phyloP scores from a whole-genome alignment of 2,888 invertebrate genomes.

The Eupithecia centaureata region DNA sequence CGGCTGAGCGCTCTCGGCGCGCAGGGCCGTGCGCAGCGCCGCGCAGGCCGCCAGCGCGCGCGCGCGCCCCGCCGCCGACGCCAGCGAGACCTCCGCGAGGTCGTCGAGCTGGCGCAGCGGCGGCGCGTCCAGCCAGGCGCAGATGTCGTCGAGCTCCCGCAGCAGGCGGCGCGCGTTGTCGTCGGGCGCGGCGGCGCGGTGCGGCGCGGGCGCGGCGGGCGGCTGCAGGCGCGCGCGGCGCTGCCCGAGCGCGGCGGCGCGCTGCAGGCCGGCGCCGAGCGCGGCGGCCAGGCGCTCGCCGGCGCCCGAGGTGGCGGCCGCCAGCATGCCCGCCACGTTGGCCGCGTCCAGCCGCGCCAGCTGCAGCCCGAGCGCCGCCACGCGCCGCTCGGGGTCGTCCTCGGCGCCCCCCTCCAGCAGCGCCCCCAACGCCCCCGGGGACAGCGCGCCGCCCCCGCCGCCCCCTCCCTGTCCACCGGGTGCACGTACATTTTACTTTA shows the following conservation, averaged over 20 bases:
- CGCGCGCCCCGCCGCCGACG: slow-evolving; percentile 60
- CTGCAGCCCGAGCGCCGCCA: slow-evolving; percentile 86
- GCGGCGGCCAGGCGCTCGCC: slow-evolving; percentile 76
- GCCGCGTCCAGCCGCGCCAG: slow-evolving; percentile 90
- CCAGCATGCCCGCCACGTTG: slow-evolving; percentile 46
- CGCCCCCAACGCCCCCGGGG: slow-evolving; percentile 84
- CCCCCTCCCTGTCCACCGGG: too few relatives aligned
- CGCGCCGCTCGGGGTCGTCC: slow-evolving; percentile 67
- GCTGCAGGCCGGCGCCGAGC: slow-evolving; percentile 48
- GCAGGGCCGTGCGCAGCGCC: slow-evolving; percentile 55
- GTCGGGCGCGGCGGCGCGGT: slow-evolving; percentile 84
- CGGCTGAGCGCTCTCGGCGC: slow-evolving; percentile 47
- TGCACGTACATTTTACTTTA: too few relatives aligned
- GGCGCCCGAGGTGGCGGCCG: slow-evolving; percentile 75
- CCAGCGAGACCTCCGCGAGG: slow-evolving; percentile 59
- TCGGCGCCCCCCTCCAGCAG: slow-evolving; percentile 78
- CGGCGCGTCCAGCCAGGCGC: slow-evolving; percentile 70
- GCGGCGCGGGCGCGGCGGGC: slow-evolving; percentile 55
- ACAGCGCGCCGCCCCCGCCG: slow-evolving; percentile 86
- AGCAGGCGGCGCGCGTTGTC: slow-evolving; percentile 92
- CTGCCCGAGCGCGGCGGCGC: slow-evolving; percentile 86
- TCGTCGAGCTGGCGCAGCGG: slow-evolving; percentile 65
- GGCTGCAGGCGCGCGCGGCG: slow-evolving; percentile 70
- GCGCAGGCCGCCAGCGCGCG: slow-evolving; percentile 61
- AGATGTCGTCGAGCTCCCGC: slow-evolving; percentile 88